phyloP scores from a whole-genome alignment of 2,888 invertebrate species.

The Dimorphilus gyrociliatus region DNA sequence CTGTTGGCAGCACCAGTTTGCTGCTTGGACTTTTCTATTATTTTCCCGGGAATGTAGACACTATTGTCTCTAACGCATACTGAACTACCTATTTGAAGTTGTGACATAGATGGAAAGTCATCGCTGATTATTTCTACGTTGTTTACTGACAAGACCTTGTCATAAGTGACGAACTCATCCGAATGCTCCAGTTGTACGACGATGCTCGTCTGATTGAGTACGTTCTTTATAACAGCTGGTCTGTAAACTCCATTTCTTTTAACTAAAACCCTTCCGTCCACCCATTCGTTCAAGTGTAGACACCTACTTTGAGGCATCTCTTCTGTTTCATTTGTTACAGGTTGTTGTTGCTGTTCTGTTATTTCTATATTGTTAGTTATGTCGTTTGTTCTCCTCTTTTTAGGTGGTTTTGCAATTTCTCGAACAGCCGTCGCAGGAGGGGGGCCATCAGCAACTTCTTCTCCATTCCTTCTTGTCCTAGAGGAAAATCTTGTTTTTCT shows the following conservation, averaged over 20 bases:
- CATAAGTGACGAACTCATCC: too few relatives aligned
- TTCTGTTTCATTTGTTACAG: not conserved
- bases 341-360: too few relatives aligned
- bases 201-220: conserved; percentile 45
- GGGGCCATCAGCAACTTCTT: too few relatives aligned
- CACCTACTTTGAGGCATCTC: conserved; percentile 2
- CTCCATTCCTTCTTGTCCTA: too few relatives aligned
- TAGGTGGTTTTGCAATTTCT: conserved; percentile 56
- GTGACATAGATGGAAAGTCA: conserved; percentile 61
- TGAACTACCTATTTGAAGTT: conserved; percentile 58
- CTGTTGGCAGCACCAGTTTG: too few relatives aligned
- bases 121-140: conserved; percentile 74
- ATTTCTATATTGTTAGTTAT: conserved; percentile 12
- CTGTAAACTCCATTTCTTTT: conserved; percentile 60
- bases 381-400: conserved; percentile 57
- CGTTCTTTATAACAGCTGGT: conserved; percentile 62
- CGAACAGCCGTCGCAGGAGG: not conserved
- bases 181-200: conserved; percentile 66
- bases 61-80: conserved; percentile 50
- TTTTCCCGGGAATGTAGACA: conserved; percentile 69
- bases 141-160: conserved; percentile 51
- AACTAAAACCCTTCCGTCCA: conserved; percentile 74
- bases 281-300: conserved; percentile 62
- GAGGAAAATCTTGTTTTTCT: too few relatives aligned
- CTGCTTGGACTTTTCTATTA: conserved; percentile 50